Evolutionary conservation across 1,140 invertebrate species (phyloP).

Genomic region (Andricus grossulariae): DNA sequence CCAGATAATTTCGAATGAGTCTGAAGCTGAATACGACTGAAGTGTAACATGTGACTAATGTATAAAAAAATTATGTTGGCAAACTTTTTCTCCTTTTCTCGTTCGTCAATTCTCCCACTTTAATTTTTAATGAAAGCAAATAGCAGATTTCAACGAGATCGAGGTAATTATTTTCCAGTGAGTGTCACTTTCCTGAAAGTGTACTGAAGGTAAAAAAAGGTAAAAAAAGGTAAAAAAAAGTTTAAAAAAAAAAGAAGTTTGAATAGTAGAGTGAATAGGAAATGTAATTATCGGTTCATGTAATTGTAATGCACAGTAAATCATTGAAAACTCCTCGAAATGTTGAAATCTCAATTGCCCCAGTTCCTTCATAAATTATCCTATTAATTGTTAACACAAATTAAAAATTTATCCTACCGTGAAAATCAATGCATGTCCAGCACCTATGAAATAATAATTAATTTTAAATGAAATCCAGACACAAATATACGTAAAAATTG

Average conservation of each 20-base stretch:
- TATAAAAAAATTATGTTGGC: not conserved
- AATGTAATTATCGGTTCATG: conserved; percentile 18
- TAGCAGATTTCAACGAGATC: not conserved
- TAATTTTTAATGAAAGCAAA: not conserved
- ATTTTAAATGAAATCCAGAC: not conserved
- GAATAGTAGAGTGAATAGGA: conserved; percentile 34
- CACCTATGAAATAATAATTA: not conserved
- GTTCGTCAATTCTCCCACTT: not conserved
- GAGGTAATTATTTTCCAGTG: conserved; percentile 9
- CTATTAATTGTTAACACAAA: not conserved
- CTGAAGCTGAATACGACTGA: not conserved
- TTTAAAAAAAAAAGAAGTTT: conserved; percentile 39
- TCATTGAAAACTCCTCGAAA: not conserved
- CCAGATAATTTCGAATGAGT: not conserved
- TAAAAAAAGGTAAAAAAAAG: too few relatives aligned
- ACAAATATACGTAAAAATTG: conserved; percentile 47
- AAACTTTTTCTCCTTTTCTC: not conserved
- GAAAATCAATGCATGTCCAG: conserved; percentile 37
- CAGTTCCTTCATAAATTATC: conserved; percentile 1
- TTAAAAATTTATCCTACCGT: not conserved
- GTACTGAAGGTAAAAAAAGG: conserved; percentile 31
- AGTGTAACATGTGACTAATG: not conserved
- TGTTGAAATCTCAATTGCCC: not conserved
- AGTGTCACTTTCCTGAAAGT: conserved; percentile 26
- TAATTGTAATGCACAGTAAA: conserved; percentile 6